Evolutionary conservation across 2,113 vertebrate species (phyloP).

Genomic region (Chaetodon trifascialis): DNA sequence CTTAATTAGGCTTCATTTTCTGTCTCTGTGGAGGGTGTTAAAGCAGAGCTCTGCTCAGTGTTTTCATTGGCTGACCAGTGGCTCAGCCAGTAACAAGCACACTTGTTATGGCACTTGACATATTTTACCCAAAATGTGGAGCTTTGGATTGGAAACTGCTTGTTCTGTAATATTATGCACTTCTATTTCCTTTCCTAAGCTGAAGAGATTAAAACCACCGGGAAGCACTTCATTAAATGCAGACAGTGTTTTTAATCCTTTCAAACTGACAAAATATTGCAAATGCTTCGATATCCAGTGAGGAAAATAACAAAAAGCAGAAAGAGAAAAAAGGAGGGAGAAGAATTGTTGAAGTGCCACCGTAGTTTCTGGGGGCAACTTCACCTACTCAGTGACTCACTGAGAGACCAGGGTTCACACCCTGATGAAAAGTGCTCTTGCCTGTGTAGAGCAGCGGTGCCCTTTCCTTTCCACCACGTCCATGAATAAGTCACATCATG

Average conservation of each 20-base stretch:
- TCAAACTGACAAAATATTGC: constrained; percentile 21
- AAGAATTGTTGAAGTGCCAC: not conserved
- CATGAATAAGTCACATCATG: constrained; percentile 74
- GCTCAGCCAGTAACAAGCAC: constrained; percentile 4
- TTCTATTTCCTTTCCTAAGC: constrained; percentile 34
- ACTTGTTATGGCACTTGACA: constrained; percentile 18
- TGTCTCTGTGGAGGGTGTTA: constrained; percentile 12
- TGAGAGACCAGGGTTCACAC: constrained; percentile 52
- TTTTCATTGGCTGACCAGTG: constrained; percentile 12
- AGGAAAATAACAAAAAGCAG: constrained; percentile 8
- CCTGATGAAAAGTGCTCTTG: constrained; percentile 55
- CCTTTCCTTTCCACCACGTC: constrained; percentile 61
- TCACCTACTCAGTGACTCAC: constrained; percentile 51
- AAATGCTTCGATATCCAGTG: constrained; percentile 2
- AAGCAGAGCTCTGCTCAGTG: not conserved
- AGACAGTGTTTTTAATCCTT: constrained; percentile 36
- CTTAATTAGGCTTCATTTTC: constrained; percentile 30
- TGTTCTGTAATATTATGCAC: constrained; percentile 19
- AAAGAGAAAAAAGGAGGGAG: not conserved
- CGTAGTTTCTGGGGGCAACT: constrained; percentile 32
- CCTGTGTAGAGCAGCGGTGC: constrained; percentile 59
- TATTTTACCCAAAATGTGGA: constrained; percentile 33
- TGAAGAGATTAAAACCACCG: constrained; percentile 45
- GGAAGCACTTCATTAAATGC: constrained; percentile 47
- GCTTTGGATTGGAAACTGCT: constrained; percentile 21